Conservation (phyloP, 2,797 vertebrate genomes). For the Cottoperca gobio region DNA sequence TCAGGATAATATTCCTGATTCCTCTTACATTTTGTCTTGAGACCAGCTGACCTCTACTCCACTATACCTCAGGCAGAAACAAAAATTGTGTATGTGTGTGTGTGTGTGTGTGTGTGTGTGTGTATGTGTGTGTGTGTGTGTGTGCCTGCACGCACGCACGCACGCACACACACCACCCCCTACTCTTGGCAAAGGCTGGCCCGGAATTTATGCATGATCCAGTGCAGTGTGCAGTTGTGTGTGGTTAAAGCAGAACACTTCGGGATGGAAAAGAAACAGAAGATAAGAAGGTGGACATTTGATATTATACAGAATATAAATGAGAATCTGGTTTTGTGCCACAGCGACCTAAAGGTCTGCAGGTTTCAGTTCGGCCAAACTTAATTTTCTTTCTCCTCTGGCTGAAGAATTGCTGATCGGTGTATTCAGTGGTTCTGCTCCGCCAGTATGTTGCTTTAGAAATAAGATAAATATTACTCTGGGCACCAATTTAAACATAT, state of each 20-base stretch:
- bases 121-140: conserved; percentile 7
- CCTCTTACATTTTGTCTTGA: conserved; percentile 63
- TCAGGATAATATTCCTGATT: conserved; percentile 78
- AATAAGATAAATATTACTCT: background rate
- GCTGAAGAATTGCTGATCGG: background rate
- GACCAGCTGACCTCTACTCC: conserved; percentile 70
- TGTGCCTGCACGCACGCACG: conserved; percentile 19
- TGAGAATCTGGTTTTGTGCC: background rate
- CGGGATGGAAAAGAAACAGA: conserved; percentile 7
- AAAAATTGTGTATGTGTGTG: conserved; percentile 6
- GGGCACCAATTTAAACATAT: background rate
- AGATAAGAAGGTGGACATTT: background rate
- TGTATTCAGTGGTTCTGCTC: background rate
- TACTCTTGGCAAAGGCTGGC: background rate
- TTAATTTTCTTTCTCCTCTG: background rate
- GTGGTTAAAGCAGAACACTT: background rate
- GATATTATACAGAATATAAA: background rate
- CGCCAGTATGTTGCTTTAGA: background rate
- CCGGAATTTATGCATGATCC: conserved; percentile 39
- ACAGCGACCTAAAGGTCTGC: background rate
- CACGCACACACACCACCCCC: conserved; percentile 12
- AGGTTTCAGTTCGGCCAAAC: background rate
- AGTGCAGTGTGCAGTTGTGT: conserved; percentile 5
- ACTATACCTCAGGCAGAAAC: conserved; percentile 57
- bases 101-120: conserved; percentile 17